Conservation (phyloP, 2,888 invertebrate species). For the Drosophila dives region DNA sequence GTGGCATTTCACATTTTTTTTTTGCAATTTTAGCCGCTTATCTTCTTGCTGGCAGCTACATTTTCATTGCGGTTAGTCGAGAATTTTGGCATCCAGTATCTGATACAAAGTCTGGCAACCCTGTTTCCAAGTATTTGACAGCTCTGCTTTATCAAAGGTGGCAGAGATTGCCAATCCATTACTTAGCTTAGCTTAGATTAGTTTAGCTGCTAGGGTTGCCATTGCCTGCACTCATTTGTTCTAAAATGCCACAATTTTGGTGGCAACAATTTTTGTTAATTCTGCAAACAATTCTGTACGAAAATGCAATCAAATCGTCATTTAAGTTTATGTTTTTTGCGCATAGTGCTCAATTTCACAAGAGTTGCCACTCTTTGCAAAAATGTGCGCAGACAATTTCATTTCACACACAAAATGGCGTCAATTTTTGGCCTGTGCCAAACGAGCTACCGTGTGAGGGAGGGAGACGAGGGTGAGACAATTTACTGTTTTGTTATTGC, state of each 20-base stretch:
- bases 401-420: conserved; percentile 51
- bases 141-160: not conserved
- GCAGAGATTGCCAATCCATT: not conserved
- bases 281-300: not conserved
- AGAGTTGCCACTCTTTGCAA: conserved; percentile 31
- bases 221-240: not conserved
- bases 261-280: not conserved
- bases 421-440: conserved; percentile 1
- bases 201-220: not conserved
- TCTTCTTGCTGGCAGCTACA: conserved; percentile 15
- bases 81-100: not conserved
- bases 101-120: conserved; percentile 1
- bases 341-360: not conserved
- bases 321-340: not conserved
- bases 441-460: no score
- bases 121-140: not conserved
- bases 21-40: conserved; percentile 19
- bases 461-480: not conserved
- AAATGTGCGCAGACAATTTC: conserved; percentile 39
- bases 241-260: not conserved
- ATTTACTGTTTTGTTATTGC: conserved; percentile 35
- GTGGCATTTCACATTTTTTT: conserved; percentile 5
- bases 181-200: not conserved
- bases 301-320: not conserved
- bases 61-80: conserved; percentile 1